Evolutionary conservation across 2,888 invertebrate genomes (phyloP).

Genomic region (Syritta pipiens): DNA sequence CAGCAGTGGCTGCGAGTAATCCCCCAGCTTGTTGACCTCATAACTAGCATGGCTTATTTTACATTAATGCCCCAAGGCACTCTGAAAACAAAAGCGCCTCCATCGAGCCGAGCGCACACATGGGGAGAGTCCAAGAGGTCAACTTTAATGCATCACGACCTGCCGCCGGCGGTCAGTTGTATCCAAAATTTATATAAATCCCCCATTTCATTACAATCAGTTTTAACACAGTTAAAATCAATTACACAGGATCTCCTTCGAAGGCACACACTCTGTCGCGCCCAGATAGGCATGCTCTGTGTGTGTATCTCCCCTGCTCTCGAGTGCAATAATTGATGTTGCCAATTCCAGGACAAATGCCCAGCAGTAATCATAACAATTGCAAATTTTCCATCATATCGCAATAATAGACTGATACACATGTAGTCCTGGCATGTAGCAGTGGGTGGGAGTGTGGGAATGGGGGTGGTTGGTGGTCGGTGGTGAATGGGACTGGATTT

Average conservation of each 20-base stretch:
- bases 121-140: too few species aligned
- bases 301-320: neutral
- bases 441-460: neutral
- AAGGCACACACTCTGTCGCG: constrained; percentile 13
- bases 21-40: too few species aligned
- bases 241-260: constrained; percentile 49
- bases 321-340: constrained; percentile 59
- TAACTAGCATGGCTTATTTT: too few species aligned
- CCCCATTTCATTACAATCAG: constrained; percentile 47
- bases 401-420: constrained; percentile 41
- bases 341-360: constrained; percentile 64
- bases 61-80: too few species aligned
- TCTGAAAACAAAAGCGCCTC: too few species aligned
- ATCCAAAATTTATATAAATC: constrained; percentile 50
- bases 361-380: constrained; percentile 65
- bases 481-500: constrained; percentile 25
- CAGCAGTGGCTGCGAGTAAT: too few species aligned
- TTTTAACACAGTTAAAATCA: constrained; percentile 65
- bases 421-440: neutral
- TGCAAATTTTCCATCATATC: constrained; percentile 66
- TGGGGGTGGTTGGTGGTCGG: neutral
- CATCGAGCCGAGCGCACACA: too few species aligned
- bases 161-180: neutral
- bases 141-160: too few species aligned
- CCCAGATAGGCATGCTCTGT: neutral